Conservation (phyloP, 2,797 vertebrate genomes). For the Pelodytes ibericus region DNA sequence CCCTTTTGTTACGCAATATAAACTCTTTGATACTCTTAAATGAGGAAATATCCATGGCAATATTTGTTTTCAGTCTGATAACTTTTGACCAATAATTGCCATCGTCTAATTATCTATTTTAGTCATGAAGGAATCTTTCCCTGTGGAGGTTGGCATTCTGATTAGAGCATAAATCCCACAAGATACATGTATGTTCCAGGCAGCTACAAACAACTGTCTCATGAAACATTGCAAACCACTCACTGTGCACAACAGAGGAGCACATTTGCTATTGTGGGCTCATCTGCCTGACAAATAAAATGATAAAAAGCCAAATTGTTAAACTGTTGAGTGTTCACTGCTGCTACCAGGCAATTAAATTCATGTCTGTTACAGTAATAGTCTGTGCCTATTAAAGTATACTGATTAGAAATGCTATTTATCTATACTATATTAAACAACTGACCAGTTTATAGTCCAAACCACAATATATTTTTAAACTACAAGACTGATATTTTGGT, state of each 20-base stretch:
- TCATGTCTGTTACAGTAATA: slow-evolving; percentile 45
- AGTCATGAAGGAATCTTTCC: slow-evolving; percentile 80
- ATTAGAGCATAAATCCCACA: slow-evolving; percentile 76
- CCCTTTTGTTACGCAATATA: not conserved
- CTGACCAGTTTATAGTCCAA: no score
- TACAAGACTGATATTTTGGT: no score
- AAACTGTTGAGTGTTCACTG: slow-evolving; percentile 66
- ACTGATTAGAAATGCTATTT: no score
- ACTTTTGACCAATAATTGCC: slow-evolving; percentile 84
- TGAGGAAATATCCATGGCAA: slow-evolving; percentile 30
- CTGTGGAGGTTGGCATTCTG: slow-evolving; percentile 78
- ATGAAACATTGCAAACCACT: slow-evolving; percentile 76
- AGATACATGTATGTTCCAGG: slow-evolving; percentile 80
- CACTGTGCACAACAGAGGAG: slow-evolving; percentile 74
- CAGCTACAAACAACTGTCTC: slow-evolving; percentile 82
- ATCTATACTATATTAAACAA: no score
- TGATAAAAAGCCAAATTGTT: slow-evolving; percentile 68
- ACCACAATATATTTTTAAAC: no score
- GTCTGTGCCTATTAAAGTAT: slow-evolving; percentile 7
- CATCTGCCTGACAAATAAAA: slow-evolving; percentile 74
- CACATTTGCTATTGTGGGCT: slow-evolving; percentile 70
- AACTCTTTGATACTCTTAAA: not conserved
- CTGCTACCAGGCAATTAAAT: slow-evolving; percentile 51
- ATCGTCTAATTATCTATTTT: slow-evolving; percentile 83
- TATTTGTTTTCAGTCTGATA: slow-evolving; percentile 80